Percentiles rank a stretch among this genome's conserved stretches.
Conservation (phyloP, 2,797 vertebrate genomes). For the Melanotaenia boesemani region DNA sequence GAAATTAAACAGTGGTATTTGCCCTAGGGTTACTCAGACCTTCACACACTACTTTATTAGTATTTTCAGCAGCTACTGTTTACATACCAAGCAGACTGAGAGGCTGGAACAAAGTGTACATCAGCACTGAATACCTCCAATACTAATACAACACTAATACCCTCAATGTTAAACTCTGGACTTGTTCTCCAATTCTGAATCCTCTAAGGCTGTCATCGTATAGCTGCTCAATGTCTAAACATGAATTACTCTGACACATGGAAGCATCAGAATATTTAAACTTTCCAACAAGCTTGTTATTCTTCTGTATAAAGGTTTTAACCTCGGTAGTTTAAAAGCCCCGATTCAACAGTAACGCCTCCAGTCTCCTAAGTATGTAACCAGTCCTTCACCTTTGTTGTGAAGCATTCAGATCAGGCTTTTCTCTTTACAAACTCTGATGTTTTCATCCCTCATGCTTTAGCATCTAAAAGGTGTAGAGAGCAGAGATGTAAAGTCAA, state of each 20-base stretch:
- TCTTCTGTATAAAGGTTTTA: slow-evolving; percentile 12
- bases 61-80: slow-evolving; percentile 27
- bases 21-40: background rate
- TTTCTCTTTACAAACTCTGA: slow-evolving; percentile 14
- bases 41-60: background rate
- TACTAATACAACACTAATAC: too few relatives aligned
- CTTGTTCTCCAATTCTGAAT: slow-evolving; percentile 18
- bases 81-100: background rate
- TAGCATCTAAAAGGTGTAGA: slow-evolving; percentile 33
- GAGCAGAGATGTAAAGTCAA: slow-evolving; percentile 55
- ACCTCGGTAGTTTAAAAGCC: slow-evolving; percentile 17
- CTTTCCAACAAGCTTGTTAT: background rate
- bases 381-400: slow-evolving; percentile 20
- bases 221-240: background rate
- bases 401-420: slow-evolving; percentile 21
- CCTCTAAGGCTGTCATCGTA: slow-evolving; percentile 4
- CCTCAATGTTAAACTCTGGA: background rate
- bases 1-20: slow-evolving; percentile 1
- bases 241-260: background rate
- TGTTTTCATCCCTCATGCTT: slow-evolving; percentile 11
- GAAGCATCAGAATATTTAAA: background rate
- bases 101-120: slow-evolving; percentile 17
- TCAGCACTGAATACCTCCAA: slow-evolving; percentile 2
- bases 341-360: slow-evolving; percentile 9
- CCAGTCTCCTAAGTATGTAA: background rate